Evolutionary conservation across 2,888 invertebrate genomes (phyloP), one percentile per base, ranked within the genome.

Genomic region (Eilema griseolum): DNA sequence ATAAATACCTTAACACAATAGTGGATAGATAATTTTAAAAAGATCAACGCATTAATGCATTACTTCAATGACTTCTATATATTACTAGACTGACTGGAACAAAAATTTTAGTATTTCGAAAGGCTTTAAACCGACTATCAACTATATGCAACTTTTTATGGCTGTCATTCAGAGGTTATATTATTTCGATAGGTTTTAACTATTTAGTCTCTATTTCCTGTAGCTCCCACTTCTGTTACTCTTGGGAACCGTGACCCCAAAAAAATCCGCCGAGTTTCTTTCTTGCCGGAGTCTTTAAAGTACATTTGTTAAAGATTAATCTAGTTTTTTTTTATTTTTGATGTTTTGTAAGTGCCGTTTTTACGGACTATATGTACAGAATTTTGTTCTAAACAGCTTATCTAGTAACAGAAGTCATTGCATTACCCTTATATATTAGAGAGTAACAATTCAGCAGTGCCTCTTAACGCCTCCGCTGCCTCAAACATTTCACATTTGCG

Each of bases 1-100:
- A 57, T 63, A 57, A 0, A 73, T 69, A 79, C 68, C 72, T 71
- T 71, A 66, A 67, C 41, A 71, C n/a, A 70, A 65, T 62, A 77
- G 66, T 68, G 67, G 74, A 76, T 78, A 82, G 3, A 74, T n/a
- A 52, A 52, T n/a, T 52, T 52, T n/a, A 20, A 52, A 28, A 52
- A n/a, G 52, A 52, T 52, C n/a, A 52, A 52, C n/a, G 52, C 52
- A n/a, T 52, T 52, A 52, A n/a, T 28, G 41, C 10, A n/a, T 52
- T 14, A 31, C 31, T n/a, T 10, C n/a, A 52, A 52, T 52, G 10
- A 52, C 52, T 52, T n/a, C 10, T 52, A 52, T 41, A 14, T 10
- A 52, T 5, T 20, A 16, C 41, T 46, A 46, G 20, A 52, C n/a
- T 10, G n/a, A 20, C n/a, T 0, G 2, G 20, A 52, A n/a, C 46